Percentiles rank a stretch among this genome's conserved stretches.
These are phyloP conservation scores for Coremacera marginata DNA, from an alignment of 2,888 invertebrate species.

Conservation along the genomic window DNA sequence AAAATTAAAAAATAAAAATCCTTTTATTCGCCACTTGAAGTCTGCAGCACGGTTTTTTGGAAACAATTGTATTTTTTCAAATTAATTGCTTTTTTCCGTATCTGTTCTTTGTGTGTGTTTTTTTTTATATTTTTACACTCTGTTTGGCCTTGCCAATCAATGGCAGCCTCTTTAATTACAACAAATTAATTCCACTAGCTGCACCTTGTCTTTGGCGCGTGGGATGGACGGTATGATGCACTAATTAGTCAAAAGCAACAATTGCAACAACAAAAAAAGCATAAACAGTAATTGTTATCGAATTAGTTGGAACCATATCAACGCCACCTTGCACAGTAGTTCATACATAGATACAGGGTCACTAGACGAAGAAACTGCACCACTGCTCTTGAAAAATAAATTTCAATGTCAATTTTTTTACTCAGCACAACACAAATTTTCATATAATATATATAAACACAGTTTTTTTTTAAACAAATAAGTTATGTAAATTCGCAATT, in stretches of 20 bases:
- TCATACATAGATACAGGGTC: neutral
- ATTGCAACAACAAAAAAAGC: neutral
- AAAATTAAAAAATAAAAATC: no score
- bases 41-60: no score
- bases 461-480: no score
- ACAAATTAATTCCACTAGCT: neutral
- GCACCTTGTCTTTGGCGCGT: neutral
- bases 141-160: neutral
- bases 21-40: no score
- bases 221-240: neutral
- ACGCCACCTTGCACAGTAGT: neutral
- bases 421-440: neutral
- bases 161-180: neutral
- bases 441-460: no score
- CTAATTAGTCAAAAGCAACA: constrained; percentile 16
- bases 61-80: no score
- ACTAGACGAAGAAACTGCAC: neutral
- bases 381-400: no score
- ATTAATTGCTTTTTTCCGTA: neutral
- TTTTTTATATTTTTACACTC: neutral
- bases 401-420: no score
- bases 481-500: neutral
- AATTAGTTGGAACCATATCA: neutral
- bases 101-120: no score
- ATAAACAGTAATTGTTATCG: constrained; percentile 5